phyloP scores from a whole-genome alignment of 2,797 vertebrate genomes.

The Thamnophis elegans region DNA sequence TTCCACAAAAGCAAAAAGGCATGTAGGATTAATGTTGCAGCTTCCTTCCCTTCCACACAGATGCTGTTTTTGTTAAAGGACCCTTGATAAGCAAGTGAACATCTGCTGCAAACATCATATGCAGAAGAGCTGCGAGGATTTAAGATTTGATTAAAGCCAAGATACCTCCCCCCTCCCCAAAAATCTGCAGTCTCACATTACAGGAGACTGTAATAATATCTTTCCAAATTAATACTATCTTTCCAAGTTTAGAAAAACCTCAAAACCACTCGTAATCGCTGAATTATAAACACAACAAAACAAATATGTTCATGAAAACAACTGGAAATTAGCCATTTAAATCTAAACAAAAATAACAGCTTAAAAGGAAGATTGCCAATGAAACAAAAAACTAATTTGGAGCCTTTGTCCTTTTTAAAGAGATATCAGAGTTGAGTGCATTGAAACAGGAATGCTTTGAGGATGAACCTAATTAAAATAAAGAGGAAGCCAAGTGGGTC shows the following conservation, averaged over 20 bases:
- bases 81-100: neutral
- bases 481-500: neutral
- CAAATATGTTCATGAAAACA: neutral
- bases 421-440: neutral
- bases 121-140: neutral
- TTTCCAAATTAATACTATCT: neutral
- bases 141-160: constrained; percentile 20
- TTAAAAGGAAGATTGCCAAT: neutral
- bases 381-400: neutral
- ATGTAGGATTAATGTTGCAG: neutral
- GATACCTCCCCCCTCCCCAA: neutral
- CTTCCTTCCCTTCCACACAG: neutral
- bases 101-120: constrained; percentile 1
- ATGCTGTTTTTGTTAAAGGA: neutral
- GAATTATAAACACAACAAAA: neutral
- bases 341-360: neutral
- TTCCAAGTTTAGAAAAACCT: neutral
- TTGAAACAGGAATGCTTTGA: neutral
- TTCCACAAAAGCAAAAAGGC: constrained; percentile 10
- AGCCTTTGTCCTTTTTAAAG: neutral
- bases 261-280: neutral
- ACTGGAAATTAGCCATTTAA: neutral
- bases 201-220: neutral
- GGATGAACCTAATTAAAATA: neutral
- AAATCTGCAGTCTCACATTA: neutral